phyloP scores from a whole-genome alignment of 2,113 vertebrate genomes.

The Urocolius indicus region DNA sequence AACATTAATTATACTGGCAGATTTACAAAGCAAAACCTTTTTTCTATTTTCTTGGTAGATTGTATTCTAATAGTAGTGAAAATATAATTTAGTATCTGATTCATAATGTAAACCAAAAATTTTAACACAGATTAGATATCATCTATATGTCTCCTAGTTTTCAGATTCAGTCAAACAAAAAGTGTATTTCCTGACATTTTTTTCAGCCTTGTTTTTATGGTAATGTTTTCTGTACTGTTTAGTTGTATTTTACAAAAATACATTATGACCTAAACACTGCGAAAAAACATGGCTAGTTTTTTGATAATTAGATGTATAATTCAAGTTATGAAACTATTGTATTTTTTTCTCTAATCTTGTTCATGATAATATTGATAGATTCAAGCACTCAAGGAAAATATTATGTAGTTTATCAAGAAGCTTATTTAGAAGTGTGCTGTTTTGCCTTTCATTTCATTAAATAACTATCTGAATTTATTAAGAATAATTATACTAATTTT shows the following conservation, averaged over 20 bases:
- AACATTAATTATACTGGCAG: constrained; percentile 55
- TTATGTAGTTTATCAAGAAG: background rate
- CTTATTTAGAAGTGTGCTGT: background rate
- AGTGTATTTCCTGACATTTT: background rate
- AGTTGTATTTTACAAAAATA: background rate
- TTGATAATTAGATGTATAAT: background rate
- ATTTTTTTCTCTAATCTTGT: background rate
- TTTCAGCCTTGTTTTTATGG: background rate
- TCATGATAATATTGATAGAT: background rate
- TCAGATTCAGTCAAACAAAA: background rate
- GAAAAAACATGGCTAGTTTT: background rate
- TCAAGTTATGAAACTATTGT: background rate
- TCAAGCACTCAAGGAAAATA: background rate
- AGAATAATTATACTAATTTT: background rate
- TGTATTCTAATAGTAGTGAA: background rate
- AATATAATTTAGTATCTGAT: background rate
- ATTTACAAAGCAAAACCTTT: constrained; percentile 19
- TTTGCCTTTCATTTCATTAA: background rate
- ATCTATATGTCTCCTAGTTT: background rate
- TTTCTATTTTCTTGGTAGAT: background rate
- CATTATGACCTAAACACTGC: background rate
- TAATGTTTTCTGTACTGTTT: background rate
- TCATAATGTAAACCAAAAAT: background rate
- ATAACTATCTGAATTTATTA: background rate
- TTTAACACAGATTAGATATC: background rate